Evolutionary conservation across 2,113 vertebrate species (phyloP).

Genomic region (Myotis davidii): DNA sequence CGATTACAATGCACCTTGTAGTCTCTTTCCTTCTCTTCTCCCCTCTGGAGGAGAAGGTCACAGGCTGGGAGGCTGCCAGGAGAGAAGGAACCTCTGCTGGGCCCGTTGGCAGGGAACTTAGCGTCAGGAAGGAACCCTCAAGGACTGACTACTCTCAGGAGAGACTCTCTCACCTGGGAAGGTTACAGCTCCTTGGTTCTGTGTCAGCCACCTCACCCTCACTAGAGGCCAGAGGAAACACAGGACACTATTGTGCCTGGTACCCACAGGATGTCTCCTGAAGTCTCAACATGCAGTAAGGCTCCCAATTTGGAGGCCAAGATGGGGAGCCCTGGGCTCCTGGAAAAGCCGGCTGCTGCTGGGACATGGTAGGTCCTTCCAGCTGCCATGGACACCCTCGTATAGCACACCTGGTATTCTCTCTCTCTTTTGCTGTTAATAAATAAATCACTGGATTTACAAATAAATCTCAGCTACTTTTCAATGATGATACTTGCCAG

Average conservation of each 20-base stretch:
- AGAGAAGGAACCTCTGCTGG: neutral
- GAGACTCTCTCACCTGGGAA: neutral
- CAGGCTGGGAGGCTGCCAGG: neutral
- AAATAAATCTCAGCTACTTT: constrained; percentile 64
- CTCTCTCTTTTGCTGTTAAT: neutral
- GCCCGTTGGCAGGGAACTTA: neutral
- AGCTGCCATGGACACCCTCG: neutral
- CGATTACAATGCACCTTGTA: neutral
- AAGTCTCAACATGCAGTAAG: neutral
- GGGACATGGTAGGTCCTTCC: neutral
- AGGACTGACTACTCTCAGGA: neutral
- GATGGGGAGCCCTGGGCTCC: neutral
- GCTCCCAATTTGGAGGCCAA: neutral
- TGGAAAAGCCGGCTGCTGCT: neutral
- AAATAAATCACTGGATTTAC: constrained; percentile 14
- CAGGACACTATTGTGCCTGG: neutral
- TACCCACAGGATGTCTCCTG: neutral
- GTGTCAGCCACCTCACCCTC: neutral
- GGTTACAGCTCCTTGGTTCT: neutral
- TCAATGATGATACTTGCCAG: constrained; percentile 89
- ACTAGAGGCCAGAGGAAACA: neutral
- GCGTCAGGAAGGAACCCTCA: neutral
- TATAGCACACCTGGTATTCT: neutral
- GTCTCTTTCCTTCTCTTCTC: neutral
- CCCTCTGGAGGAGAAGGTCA: neutral